A percentile compares a stretch with the other conserved stretches of the same genome.
phyloP scores from a whole-genome alignment of 2,113 vertebrate species.

The Ellobius talpinus region DNA sequence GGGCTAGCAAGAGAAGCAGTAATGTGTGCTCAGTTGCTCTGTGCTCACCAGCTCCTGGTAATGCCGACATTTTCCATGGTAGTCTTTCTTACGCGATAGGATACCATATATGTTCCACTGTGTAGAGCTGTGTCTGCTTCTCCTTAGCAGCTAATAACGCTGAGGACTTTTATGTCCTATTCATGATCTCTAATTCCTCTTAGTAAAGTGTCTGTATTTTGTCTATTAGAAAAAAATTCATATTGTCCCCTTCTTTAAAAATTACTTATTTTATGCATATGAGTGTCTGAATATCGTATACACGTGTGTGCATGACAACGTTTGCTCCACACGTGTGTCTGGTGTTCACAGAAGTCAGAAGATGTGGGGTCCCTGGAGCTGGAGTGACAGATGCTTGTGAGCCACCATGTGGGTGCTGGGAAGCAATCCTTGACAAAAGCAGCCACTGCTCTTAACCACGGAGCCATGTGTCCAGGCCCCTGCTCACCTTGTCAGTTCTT shows the following conservation, averaged over 20 bases:
- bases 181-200: background rate
- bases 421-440: background rate
- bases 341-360: background rate
- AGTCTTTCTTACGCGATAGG: background rate
- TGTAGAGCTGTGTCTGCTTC: background rate
- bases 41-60: background rate
- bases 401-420: background rate
- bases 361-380: background rate
- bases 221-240: background rate
- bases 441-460: background rate
- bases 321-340: background rate
- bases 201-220: background rate
- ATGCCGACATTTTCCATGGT: background rate
- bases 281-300: background rate
- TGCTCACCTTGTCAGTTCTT: constrained; percentile 4
- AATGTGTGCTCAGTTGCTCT: background rate
- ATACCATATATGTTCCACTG: too few relatives aligned
- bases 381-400: background rate
- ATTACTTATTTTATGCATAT: background rate
- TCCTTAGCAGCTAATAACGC: background rate
- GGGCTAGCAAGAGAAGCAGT: background rate
- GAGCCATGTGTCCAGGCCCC: background rate
- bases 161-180: background rate
- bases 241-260: background rate
- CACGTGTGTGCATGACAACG: background rate